Conservation (phyloP, 2,113 vertebrate species). For the Euleptes europaea region DNA sequence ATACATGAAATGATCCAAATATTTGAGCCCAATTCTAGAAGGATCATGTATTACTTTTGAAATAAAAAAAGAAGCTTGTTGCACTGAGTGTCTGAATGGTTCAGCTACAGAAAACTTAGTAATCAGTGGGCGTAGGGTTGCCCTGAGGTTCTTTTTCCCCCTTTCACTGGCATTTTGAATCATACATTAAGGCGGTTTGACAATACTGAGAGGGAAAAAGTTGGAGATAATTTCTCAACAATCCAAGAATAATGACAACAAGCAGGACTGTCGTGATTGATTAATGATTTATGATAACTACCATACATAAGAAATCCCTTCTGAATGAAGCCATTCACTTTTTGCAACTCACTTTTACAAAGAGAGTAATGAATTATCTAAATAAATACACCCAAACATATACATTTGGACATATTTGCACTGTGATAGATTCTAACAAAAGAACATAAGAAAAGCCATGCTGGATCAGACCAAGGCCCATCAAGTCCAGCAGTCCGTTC, state of each 20-base stretch:
- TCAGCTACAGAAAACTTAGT: background rate
- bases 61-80: background rate
- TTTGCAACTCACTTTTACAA: too few relatives aligned
- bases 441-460: too few relatives aligned
- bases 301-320: constrained; percentile 42
- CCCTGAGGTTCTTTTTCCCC: background rate
- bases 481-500: too few relatives aligned
- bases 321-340: constrained; percentile 30
- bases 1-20: background rate
- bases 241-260: constrained; percentile 16
- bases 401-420: constrained; percentile 35
- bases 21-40: background rate
- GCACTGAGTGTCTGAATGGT: background rate
- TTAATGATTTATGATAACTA: constrained; percentile 50
- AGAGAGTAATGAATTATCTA: too few relatives aligned
- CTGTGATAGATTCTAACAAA: background rate
- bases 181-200: constrained; percentile 13
- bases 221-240: background rate
- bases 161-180: background rate
- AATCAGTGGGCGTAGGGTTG: too few relatives aligned
- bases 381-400: constrained; percentile 19
- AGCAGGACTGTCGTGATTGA: constrained; percentile 9
- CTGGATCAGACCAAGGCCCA: too few relatives aligned
- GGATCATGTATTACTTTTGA: background rate
- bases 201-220: constrained; percentile 29